Conservation (phyloP, 2,888 invertebrate genomes). For the Chouioia cunea region DNA sequence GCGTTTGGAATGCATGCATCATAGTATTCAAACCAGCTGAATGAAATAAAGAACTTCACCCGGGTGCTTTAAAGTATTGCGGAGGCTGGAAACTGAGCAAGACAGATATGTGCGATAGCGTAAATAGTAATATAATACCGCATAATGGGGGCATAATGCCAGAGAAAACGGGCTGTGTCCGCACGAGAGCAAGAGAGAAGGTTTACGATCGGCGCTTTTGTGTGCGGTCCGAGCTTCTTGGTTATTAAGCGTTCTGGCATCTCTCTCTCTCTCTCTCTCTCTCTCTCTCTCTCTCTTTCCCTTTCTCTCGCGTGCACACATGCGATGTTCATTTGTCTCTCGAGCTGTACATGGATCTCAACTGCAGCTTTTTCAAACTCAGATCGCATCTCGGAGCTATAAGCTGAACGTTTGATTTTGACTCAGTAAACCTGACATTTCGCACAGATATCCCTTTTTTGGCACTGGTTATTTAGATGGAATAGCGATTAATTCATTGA, state of each 20-base stretch:
- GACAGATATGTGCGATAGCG: constrained; percentile 64
- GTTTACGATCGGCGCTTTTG: constrained; percentile 58
- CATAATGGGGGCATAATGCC: constrained; percentile 65
- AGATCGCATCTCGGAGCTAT: too few species aligned
- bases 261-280: background rate
- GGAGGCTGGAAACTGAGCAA: constrained; percentile 54
- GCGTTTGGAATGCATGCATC: too few species aligned
- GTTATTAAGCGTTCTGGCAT: constrained; percentile 14
- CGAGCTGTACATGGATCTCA: too few species aligned
- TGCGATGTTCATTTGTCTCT: background rate
- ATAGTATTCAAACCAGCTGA: too few species aligned
- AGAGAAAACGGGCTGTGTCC: constrained; percentile 57
- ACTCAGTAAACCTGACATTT: too few species aligned
- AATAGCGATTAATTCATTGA: too few species aligned
- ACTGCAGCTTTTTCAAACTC: too few species aligned
- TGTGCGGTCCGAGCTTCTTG: constrained; percentile 41
- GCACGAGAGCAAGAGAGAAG: constrained; percentile 57
- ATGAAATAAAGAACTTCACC: too few species aligned
- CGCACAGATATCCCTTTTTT: too few species aligned
- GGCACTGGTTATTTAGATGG: too few species aligned
- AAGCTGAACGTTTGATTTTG: too few species aligned
- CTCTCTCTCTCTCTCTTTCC: background rate
- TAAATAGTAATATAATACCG: constrained; percentile 67
- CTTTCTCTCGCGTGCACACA: background rate
- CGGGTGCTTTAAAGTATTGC: too few species aligned